phyloP scores from a whole-genome alignment of 2,797 vertebrate species.

The Sebastes iracundus region DNA sequence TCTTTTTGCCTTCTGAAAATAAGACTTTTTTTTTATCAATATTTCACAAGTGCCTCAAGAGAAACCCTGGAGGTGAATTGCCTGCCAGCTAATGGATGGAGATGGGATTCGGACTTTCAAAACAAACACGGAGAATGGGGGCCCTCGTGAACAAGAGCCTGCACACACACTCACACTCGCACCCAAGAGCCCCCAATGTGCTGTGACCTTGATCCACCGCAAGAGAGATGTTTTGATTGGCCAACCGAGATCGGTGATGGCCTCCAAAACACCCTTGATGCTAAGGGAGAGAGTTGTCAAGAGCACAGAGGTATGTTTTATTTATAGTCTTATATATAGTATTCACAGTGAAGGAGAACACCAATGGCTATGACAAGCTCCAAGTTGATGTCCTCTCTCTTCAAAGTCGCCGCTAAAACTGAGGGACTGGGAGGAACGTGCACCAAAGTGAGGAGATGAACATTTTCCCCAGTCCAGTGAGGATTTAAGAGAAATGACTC shows the following conservation, averaged over 20 bases:
- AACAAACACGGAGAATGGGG: slow-evolving; percentile 87
- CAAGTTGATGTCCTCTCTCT: slow-evolving; percentile 67
- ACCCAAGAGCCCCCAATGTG: slow-evolving; percentile 54
- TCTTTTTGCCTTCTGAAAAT: slow-evolving; percentile 78
- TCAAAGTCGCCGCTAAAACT: slow-evolving; percentile 67
- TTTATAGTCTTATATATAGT: slow-evolving; percentile 80
- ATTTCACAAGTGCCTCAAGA: slow-evolving; percentile 99
- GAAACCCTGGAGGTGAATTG: slow-evolving; percentile 94
- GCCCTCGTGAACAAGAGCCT: slow-evolving; percentile 49
- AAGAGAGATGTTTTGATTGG: slow-evolving; percentile 76
- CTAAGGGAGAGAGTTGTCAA: slow-evolving; percentile 66
- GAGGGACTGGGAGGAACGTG: slow-evolving; percentile 32
- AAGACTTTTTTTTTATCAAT: slow-evolving; percentile 89
- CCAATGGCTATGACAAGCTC: slow-evolving; percentile 70
- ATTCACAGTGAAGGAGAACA: slow-evolving; percentile 72
- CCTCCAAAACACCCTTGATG: slow-evolving; percentile 75
- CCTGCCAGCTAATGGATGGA: slow-evolving; percentile 96
- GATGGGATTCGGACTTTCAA: slow-evolving; percentile 94
- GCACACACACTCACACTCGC: slow-evolving; percentile 10
- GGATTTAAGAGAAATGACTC: slow-evolving; percentile 27
- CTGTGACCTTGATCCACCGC: slow-evolving; percentile 78
- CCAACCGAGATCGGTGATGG: slow-evolving; percentile 69
- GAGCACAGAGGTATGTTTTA: slow-evolving; percentile 81
- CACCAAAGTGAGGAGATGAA: slow-evolving; percentile 52
- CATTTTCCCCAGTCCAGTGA: slow-evolving; percentile 44